Evolutionary conservation across 2,888 invertebrate species (phyloP), one percentile per base, ranked within the genome.

Genomic region (Apotomis turbidana): DNA sequence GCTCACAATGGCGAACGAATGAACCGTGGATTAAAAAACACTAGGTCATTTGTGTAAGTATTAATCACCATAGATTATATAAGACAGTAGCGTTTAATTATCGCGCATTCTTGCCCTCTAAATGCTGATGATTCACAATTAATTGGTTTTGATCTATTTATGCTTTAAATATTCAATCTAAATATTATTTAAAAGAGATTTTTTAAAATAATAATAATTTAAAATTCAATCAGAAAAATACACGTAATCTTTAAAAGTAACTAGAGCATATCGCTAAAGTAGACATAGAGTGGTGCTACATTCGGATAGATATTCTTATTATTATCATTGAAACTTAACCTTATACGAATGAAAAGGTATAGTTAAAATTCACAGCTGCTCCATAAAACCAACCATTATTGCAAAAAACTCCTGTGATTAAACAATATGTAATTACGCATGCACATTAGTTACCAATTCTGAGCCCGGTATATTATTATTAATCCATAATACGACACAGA

Each of bases 401-500:
- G 1, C 41, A 46, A 46, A 9, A 46, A 9, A 46, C 0, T 46
- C 46, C 0, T 10, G 10, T 9, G 46, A 46, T 46, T 49, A 9
- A 49, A 41, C 41, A 12, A 15, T 15, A 64, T 55, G 27, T 55
- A 27, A 27, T 27, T 27, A 27, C 9, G 13, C 10, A 6, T 12
- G 52, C 15, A 10, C 10, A 62, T 62, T 62, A 52, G 62, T 63
- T 63, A 13, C 41, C 62, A 13, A n/a, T 8, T n/a, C 63, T 63
- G 52, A 63, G 51, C 63, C 52, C 38, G 6, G 15, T 41, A 13
- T 6, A n/a, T 9, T 61, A 27, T 9, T 27, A 15, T 49, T 63
- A 41, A 64, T 64, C 64, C 67, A 67, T 67, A 71, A 61, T 41
- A 49, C 51, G 67, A 68, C 58, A 68, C 36, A 41, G 70, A 49